These are phyloP conservation scores for Anser cygnoides DNA, from an alignment of 2,113 vertebrate genomes.

Conservation along the genomic window DNA sequence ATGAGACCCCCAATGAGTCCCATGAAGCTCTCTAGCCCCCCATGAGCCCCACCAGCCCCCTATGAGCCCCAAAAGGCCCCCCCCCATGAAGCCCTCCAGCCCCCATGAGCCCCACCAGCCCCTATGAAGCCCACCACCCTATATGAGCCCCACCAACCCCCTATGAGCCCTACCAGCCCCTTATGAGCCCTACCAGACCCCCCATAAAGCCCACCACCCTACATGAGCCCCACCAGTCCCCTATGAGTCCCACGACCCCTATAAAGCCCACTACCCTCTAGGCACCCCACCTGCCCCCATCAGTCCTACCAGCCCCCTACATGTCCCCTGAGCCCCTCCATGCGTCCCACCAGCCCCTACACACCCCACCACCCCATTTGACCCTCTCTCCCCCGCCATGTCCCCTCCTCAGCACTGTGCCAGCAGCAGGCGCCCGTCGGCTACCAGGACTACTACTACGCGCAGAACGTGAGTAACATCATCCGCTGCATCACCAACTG, in stretches of 20 bases:
- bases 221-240: not conserved
- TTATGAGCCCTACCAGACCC: no score
- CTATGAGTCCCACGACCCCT: not conserved
- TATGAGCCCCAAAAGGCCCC: no score
- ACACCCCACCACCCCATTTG: not conserved
- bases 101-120: no score
- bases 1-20: not conserved
- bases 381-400: not conserved
- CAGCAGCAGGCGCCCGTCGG: not conserved
- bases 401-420: not conserved
- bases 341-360: not conserved
- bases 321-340: no score
- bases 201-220: not conserved
- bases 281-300: not conserved
- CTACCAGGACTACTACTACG: not conserved
- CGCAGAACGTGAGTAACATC: accelerated
- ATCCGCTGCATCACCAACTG: not conserved
- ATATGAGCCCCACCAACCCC: not conserved
- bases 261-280: no score
- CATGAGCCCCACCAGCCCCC: no score
- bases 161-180: no score
- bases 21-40: not conserved
- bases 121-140: not conserved
- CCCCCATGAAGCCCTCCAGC: no score
- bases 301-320: not conserved